Conservation (phyloP, 2,888 invertebrate species). For the Clivina fossor region DNA sequence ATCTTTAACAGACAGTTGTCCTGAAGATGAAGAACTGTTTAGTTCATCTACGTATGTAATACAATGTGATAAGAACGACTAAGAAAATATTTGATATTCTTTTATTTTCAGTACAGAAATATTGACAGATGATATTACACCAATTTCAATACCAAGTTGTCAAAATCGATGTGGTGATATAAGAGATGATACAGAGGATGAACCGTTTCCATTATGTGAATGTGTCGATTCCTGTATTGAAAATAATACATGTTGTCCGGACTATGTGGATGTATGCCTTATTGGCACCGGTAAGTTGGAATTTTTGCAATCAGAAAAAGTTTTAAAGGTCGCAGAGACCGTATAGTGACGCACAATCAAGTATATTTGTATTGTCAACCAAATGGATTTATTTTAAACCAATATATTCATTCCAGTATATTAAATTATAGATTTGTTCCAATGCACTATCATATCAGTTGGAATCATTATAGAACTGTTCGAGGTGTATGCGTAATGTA, state of each 20-base stretch:
- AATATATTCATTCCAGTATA: too few species aligned
- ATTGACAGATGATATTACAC: conserved; percentile 16
- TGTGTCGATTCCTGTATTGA: conserved; percentile 62
- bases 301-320: too few species aligned
- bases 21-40: conserved; percentile 44
- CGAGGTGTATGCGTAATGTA: too few species aligned
- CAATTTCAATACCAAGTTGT: conserved; percentile 55
- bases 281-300: too few species aligned
- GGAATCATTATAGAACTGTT: too few species aligned
- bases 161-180: conserved; percentile 54
- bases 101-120: conserved; percentile 20
- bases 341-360: too few species aligned
- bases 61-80: conserved; percentile 5
- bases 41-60: conserved; percentile 39
- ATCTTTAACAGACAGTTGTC: conserved; percentile 62
- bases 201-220: conserved; percentile 54
- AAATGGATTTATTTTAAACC: too few species aligned
- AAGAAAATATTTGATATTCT: conserved; percentile 3
- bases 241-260: conserved; percentile 65
- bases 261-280: conserved; percentile 63
- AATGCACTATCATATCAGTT: too few species aligned
- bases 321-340: too few species aligned
- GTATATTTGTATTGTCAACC: too few species aligned
- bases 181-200: conserved; percentile 29
- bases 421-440: too few species aligned